Evolutionary conservation across 2,797 vertebrate genomes (phyloP), one percentile per base, ranked within the genome.

Genomic region (Ibycter americanus): DNA sequence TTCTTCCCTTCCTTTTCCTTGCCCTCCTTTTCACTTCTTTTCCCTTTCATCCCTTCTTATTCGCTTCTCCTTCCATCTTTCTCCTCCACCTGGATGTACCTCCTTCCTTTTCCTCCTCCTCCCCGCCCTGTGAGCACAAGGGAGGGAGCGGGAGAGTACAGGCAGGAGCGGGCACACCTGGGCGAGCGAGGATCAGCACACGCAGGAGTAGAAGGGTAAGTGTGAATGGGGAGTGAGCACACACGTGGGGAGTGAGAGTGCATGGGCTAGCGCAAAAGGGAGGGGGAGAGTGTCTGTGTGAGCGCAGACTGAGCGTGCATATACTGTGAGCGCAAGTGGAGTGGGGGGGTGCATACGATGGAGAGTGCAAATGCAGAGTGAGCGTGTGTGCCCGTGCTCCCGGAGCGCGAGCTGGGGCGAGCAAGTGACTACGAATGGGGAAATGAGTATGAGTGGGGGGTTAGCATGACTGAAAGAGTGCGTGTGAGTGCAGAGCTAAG

Each of bases 171-270:
- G 1, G 38, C 29, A 29, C 8, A 4, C 17, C 15, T 5, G 13
- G 15, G 16, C 25, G 8, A 32, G 18, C 0, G 13, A 20, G 23
- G 34, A 7, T 2, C 9, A 10, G 42, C 5, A 15, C 2, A 9
- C 13, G 16, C 2, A 18, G 42, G 42, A 44, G 42, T 44, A 44
- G 42, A 44, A 44, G 42, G 42, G 42, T 44, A 44, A 34, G 49
- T 9, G 11, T 5, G 26, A 49, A 14, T 3, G 18, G 49, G 18
- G 51, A n/a, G 70, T 5, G 16, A 9, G 36, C 3, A 5, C 6
- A 21, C 6, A 14, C 18, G 32, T 2, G 8, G 44, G 44, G 22
- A 26, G 63, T 7, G n/a, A 36, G 31, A 42, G 52, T 4, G 52
- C 38, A 15, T 3, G 12, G 3, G 12, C 14, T 9, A 34, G 23